Conservation (phyloP, 2,113 vertebrate species). For the Erinaceus europaeus region DNA sequence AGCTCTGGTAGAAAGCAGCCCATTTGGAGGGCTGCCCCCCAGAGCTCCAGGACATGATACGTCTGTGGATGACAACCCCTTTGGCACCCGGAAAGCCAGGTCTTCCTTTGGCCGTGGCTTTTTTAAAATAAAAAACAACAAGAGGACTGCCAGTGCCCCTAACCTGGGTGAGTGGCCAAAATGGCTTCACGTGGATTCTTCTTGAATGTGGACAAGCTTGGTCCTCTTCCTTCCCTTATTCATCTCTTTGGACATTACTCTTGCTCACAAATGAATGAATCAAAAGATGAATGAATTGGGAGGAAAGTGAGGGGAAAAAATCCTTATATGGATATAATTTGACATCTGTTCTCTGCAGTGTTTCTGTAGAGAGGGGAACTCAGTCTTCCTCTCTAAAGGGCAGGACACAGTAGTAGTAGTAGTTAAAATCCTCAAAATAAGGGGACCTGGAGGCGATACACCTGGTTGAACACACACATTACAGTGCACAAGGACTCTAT, state of each 20-base stretch:
- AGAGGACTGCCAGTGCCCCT: constrained; percentile 90
- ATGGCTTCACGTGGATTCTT: neutral
- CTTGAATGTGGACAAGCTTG: neutral
- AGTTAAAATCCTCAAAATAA: too few species aligned
- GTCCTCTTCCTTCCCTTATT: neutral
- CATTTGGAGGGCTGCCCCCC: constrained; percentile 85
- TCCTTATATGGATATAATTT: neutral
- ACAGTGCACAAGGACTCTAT: too few species aligned
- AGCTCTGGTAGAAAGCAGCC: constrained; percentile 76
- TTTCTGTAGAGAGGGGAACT: too few species aligned
- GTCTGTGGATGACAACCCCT: constrained; percentile 85
- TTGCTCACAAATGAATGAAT: constrained; percentile 1
- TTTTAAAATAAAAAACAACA: constrained; percentile 94
- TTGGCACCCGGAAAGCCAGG: constrained; percentile 92
- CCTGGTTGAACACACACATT: too few species aligned
- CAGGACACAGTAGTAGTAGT: too few species aligned
- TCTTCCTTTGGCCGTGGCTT: constrained; percentile 97
- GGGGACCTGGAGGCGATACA: too few species aligned
- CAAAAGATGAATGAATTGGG: neutral
- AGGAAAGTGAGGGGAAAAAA: neutral
- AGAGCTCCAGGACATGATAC: constrained; percentile 78
- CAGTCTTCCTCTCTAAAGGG: too few species aligned
- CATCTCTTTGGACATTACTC: neutral
- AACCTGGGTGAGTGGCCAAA: constrained; percentile 90
- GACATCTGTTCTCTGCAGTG: too few species aligned